Conservation (phyloP, 2,113 vertebrate genomes). For the Osmerus eperlanus region DNA sequence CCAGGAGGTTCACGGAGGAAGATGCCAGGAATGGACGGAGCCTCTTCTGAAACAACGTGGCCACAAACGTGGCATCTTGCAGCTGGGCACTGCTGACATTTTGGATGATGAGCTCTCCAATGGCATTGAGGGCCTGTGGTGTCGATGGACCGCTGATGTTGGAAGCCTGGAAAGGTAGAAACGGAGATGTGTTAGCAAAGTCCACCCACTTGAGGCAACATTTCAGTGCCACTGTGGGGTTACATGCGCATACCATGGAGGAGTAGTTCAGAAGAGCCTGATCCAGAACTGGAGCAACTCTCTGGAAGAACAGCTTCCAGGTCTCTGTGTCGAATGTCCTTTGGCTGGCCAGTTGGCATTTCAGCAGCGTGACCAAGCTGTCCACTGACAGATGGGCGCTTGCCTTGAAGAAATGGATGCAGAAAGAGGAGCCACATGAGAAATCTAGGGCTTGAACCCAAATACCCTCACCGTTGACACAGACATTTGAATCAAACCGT, state of each 20-base stretch:
- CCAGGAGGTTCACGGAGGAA: constrained; percentile 43
- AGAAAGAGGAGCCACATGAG: background rate
- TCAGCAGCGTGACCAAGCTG: constrained; percentile 23
- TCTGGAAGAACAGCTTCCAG: constrained; percentile 42
- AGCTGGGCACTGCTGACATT: constrained; percentile 34
- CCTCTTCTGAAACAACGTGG: constrained; percentile 37
- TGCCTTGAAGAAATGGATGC: constrained; percentile 11
- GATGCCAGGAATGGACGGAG: constrained; percentile 44
- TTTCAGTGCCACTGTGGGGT: background rate
- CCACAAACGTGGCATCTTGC: constrained; percentile 31
- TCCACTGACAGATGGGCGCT: constrained; percentile 11
- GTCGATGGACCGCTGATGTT: constrained; percentile 13
- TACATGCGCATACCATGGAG: constrained; percentile 13
- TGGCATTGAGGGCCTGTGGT: constrained; percentile 29
- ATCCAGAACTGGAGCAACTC: constrained; percentile 16
- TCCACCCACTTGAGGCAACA: background rate
- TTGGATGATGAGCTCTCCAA: constrained; percentile 34
- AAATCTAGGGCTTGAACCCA: background rate
- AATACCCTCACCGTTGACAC: background rate
- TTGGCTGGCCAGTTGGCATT: constrained; percentile 15
- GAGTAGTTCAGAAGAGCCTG: constrained; percentile 26
- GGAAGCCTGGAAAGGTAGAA: constrained; percentile 14
- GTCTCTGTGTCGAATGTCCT: background rate
- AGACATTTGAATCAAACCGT: background rate
- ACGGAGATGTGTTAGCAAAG: background rate